Conservation (phyloP, 2,888 invertebrate species). For the Carpatolechia fugitivella region DNA sequence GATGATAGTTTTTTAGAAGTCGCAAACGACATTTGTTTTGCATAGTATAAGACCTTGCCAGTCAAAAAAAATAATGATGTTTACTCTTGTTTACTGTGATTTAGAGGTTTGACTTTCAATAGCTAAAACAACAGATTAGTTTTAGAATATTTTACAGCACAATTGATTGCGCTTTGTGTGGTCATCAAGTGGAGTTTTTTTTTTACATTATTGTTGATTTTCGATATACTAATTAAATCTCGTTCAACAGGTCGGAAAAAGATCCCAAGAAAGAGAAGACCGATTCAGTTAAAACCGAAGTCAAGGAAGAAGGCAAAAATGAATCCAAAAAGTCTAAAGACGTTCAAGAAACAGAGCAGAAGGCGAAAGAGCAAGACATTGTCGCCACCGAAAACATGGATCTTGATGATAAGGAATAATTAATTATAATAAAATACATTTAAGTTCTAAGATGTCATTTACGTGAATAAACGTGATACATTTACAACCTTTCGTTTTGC, state of each 20-base stretch:
- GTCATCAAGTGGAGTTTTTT: too few relatives aligned
- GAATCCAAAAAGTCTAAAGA: constrained; percentile 12
- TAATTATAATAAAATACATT: neutral
- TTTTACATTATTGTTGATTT: too few relatives aligned
- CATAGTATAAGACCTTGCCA: too few relatives aligned
- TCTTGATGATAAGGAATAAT: constrained; percentile 53
- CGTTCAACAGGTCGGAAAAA: constrained; percentile 35
- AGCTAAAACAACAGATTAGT: too few relatives aligned
- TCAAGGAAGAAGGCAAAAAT: constrained; percentile 19
- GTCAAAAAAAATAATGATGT: too few relatives aligned
- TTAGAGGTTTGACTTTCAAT: too few relatives aligned
- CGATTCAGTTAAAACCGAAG: constrained; percentile 20
- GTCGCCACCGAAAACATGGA: constrained; percentile 53
- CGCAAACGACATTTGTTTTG: too few relatives aligned
- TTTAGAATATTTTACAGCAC: too few relatives aligned
- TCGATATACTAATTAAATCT: neutral
- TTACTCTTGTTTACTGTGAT: too few relatives aligned
- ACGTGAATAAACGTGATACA: neutral
- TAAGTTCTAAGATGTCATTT: neutral
- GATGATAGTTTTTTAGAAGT: too few relatives aligned
- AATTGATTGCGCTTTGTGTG: too few relatives aligned
- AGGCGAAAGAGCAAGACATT: constrained; percentile 35
- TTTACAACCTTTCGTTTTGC: neutral
- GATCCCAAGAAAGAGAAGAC: constrained; percentile 32
- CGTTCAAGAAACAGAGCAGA: constrained; percentile 21